Conservation (phyloP, 2,113 vertebrate species). For the Chaetops frenatus region DNA sequence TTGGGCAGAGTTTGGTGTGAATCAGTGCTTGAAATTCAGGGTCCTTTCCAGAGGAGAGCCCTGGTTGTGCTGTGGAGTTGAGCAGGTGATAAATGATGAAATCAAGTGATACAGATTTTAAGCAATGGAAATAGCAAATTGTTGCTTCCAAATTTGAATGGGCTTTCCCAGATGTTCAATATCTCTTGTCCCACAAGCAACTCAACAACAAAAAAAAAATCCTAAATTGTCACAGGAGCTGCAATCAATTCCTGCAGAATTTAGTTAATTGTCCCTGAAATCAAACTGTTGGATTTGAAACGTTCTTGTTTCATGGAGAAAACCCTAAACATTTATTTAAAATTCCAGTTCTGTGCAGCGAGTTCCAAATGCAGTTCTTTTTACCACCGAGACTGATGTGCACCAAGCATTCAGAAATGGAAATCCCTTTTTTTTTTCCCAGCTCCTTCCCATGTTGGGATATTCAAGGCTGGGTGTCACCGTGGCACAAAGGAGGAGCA, state of each 20-base stretch:
- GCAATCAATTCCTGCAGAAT: not conserved
- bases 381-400: not conserved
- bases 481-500: constrained; percentile 30
- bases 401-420: not conserved
- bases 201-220: not conserved
- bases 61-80: not conserved
- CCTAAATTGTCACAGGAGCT: not conserved
- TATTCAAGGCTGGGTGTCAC: not conserved
- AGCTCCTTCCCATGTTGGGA: not conserved
- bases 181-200: not conserved
- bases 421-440: not conserved
- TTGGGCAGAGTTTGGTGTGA: not conserved
- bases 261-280: not conserved
- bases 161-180: not conserved
- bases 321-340: not conserved
- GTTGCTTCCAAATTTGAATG: not conserved
- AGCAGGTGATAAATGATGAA: not conserved
- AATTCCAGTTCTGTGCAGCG: not conserved
- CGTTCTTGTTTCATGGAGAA: not conserved
- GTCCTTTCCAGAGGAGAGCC: not conserved
- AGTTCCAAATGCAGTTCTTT: not conserved
- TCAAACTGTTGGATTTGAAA: not conserved
- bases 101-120: not conserved
- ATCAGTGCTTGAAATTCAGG: not conserved
- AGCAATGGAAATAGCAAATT: not conserved